A percentile compares a stretch with the other conserved stretches of the same genome.
These are phyloP conservation scores for Halcyon malimbica DNA, from an alignment of 2,113 vertebrate genomes.

Conservation along the genomic window DNA sequence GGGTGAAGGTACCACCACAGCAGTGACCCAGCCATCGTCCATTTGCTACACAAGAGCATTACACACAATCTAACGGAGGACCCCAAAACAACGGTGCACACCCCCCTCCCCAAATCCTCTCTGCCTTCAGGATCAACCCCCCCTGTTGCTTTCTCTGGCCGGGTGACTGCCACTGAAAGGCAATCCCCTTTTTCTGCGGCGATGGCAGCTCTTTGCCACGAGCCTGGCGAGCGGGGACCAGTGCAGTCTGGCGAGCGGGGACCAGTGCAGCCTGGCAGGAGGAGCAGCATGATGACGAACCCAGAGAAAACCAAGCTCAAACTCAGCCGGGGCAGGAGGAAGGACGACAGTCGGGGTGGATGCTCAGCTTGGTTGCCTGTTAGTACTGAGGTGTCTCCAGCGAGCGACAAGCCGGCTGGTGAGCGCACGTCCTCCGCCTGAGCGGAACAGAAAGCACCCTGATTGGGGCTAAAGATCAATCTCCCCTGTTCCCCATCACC, in stretches of 20 bases:
- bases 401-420: neutral
- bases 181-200: neutral
- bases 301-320: neutral
- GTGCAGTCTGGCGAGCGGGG: neutral
- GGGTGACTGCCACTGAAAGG: neutral
- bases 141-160: neutral
- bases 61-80: neutral
- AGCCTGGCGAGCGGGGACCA: neutral
- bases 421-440: neutral
- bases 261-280: neutral
- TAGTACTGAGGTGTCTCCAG: neutral
- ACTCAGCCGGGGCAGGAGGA: neutral
- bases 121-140: neutral
- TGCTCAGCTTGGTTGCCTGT: neutral
- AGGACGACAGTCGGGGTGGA: neutral
- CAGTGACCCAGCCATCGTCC: neutral
- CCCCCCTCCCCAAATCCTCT: neutral
- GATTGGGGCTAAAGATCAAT: fast-evolving
- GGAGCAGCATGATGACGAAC: neutral
- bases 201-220: neutral
- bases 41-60: neutral
- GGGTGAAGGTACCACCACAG: neutral
- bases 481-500: neutral
- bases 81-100: neutral
- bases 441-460: neutral